A percentile compares a stretch with the other conserved stretches of the same genome.
phyloP scores from a whole-genome alignment of 1,140 invertebrate genomes.

The Linepithema humile region DNA sequence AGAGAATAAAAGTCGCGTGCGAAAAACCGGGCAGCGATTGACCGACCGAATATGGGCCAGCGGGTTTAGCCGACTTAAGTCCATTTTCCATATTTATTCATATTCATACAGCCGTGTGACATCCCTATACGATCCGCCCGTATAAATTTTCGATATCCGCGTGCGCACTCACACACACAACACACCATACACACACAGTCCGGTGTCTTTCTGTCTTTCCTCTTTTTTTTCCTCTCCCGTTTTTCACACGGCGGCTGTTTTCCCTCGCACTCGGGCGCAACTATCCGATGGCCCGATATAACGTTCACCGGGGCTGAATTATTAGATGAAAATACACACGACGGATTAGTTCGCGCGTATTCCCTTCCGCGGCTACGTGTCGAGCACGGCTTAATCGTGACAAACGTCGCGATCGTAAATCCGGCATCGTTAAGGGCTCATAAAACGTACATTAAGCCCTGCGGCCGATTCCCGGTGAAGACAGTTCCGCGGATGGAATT shows the following conservation, averaged over 20 bases:
- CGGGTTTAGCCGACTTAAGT: constrained; percentile 50
- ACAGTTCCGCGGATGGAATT: constrained; percentile 8
- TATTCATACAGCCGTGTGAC: constrained; percentile 46
- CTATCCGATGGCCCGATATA: background rate
- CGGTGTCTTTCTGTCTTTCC: background rate
- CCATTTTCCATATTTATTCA: constrained; percentile 56
- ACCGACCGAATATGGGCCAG: constrained; percentile 49
- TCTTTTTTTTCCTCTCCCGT: background rate
- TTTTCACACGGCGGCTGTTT: background rate
- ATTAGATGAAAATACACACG: constrained; percentile 46
- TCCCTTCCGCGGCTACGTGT: background rate
- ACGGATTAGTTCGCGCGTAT: constrained; percentile 25
- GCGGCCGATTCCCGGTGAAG: background rate
- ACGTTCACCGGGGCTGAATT: constrained; percentile 12
- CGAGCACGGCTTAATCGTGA: constrained; percentile 38
- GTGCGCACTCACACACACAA: background rate
- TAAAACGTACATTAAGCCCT: constrained; percentile 34
- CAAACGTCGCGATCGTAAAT: constrained; percentile 32
- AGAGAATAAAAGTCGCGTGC: constrained; percentile 53
- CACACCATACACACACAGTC: background rate
- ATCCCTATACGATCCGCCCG: constrained; percentile 5
- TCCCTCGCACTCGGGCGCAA: background rate
- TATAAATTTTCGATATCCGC: constrained; percentile 28
- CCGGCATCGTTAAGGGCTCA: constrained; percentile 27
- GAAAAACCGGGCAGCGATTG: constrained; percentile 45